Evolutionary conservation across 1,140 invertebrate genomes (phyloP), one percentile per base, ranked within the genome.

Genomic region (Delia radicum): DNA sequence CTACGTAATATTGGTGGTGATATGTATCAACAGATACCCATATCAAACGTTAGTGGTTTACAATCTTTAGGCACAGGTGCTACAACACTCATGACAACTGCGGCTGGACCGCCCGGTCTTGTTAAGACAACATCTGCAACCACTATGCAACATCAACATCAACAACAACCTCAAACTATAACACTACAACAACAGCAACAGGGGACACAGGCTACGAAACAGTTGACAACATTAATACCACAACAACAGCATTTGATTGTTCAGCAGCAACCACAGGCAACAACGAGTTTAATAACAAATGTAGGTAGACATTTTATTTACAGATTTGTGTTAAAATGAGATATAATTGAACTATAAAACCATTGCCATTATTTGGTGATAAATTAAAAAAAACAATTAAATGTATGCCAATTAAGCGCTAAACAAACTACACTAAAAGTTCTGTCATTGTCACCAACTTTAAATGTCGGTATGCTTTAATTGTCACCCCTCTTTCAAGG

Each of bases 11-110:
- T 86, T 46, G 85, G 85, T 0, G 82, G 83, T 12, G 83, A 85
- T 61, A 85, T 85, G 80, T 86, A 85, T 75, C 85, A 85, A 67
- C 84, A 86, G 74, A 86, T 86, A 76, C 85, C 85, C 7, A 84
- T 86, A 6, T 85, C 83, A 33, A 86, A 84, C 78, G 81, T 86
- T 29, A 78, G 80, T 42, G 80, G 79, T 6, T 46, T 86, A 74
- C 79, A 82, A 26, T 79, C 80, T 26, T 73, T 86, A 12, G 67
- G 63, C 18, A 65, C 76, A 1, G 79, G 80, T 62, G 74, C 77
- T 13, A 79, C 80, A 42, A 86, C 84, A 21, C 76, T 86, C 1
- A 80, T 86, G 80, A 85, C 81, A 65, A 81, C 80, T 71, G 79
- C 82, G 79, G 81, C 81, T 73, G 84, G 84, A 62, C 82, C 84